Evolutionary conservation across 2,888 invertebrate genomes (phyloP).

Genomic region (Cyaniris semiargus): DNA sequence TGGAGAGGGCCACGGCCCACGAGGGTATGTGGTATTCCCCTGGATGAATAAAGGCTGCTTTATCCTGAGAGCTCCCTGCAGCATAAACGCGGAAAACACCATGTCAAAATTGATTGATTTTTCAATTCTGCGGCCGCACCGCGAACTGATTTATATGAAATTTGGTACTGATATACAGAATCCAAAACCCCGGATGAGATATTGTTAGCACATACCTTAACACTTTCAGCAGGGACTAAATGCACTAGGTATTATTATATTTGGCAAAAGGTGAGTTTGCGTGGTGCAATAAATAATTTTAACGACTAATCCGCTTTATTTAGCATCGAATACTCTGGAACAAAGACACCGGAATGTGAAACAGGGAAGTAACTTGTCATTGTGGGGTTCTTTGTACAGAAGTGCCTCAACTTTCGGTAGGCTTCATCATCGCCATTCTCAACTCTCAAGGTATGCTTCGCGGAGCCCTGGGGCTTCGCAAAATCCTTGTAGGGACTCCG

Average conservation of each 20-base stretch:
- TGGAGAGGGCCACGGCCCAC: no score
- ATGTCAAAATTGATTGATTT: no score
- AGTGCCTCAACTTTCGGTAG: not conserved
- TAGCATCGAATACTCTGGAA: not conserved
- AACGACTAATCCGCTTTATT: not conserved
- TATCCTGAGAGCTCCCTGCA: no score
- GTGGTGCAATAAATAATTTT: not conserved
- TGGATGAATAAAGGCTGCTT: no score
- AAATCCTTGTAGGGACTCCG: no score
- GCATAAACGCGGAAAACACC: no score
- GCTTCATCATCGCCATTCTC: not conserved
- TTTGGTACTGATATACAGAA: no score
- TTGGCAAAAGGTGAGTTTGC: slow-evolving; percentile 6
- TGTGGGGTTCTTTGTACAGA: not conserved
- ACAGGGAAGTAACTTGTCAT: not conserved
- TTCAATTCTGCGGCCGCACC: no score
- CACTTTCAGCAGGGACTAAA: not conserved
- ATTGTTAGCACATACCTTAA: not conserved
- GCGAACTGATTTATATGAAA: no score
- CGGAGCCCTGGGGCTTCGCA: no score
- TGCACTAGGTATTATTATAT: not conserved
- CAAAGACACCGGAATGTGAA: not conserved
- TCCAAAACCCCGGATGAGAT: not conserved
- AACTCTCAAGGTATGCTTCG: no score
- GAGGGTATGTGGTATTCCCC: no score